phyloP scores from a whole-genome alignment of 2,888 invertebrate genomes.

The Lasius platythorax region DNA sequence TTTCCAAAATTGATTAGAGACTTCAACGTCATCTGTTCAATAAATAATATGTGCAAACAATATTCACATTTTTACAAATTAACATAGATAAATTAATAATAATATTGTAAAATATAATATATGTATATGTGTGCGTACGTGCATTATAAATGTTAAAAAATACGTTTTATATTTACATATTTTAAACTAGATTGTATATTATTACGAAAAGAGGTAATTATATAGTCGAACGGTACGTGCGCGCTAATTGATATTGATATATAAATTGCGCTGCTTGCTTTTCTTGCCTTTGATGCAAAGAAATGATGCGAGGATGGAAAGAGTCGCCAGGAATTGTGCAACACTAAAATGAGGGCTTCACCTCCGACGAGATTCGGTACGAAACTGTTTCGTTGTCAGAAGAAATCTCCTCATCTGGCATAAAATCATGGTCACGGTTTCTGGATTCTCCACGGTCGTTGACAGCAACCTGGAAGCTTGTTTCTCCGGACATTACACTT shows the following conservation, averaged over 20 bases:
- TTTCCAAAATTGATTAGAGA: conserved; percentile 72
- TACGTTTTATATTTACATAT: background rate
- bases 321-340: background rate
- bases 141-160: background rate
- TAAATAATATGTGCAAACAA: background rate
- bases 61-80: background rate
- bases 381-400: conserved; percentile 49
- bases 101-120: background rate
- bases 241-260: background rate
- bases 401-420: conserved; percentile 44
- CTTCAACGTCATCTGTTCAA: conserved; percentile 78
- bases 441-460: conserved; percentile 65
- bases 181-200: background rate
- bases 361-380: background rate
- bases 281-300: background rate
- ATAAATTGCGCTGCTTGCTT: background rate
- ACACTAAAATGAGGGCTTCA: conserved; percentile 3
- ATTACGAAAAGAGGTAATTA: background rate
- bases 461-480: conserved; percentile 59
- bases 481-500: conserved; percentile 58
- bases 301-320: background rate
- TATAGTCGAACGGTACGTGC: background rate
- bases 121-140: background rate
- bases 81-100: background rate
- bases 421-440: conserved; percentile 62